Evolutionary conservation across 2,888 invertebrate species (phyloP).

Genomic region (Orchesella flavescens): DNA sequence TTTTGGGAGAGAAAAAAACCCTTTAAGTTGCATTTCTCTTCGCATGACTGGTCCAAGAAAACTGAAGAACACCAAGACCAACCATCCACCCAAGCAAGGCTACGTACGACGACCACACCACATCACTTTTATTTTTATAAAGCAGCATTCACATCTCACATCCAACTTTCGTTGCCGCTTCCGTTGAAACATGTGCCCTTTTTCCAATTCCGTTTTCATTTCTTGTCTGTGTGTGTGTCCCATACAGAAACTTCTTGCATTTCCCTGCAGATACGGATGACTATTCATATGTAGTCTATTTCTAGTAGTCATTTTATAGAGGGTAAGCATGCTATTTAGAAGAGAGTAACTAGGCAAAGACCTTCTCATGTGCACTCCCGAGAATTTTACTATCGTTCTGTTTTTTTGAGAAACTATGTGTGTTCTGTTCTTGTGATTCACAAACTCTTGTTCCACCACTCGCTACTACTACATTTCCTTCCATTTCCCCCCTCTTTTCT

Average conservation of each 20-base stretch:
- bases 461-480: constrained; percentile 53
- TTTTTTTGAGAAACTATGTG: constrained; percentile 21
- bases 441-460: constrained; percentile 17
- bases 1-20: not conserved
- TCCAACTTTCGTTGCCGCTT: not conserved
- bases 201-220: constrained; percentile 12
- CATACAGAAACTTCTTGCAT: constrained; percentile 3
- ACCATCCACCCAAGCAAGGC: too few relatives aligned
- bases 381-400: constrained; percentile 11
- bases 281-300: not conserved
- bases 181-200: constrained; percentile 16
- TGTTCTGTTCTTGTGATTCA: not conserved
- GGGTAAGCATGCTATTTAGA: too few relatives aligned
- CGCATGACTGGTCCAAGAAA: constrained; percentile 42
- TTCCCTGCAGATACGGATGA: not conserved
- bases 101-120: too few relatives aligned
- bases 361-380: constrained; percentile 5
- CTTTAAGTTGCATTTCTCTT: constrained; percentile 13
- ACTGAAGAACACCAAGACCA: too few relatives aligned
- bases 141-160: too few relatives aligned
- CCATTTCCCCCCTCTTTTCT: constrained; percentile 49
- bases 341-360: too few relatives aligned
- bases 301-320: not conserved
- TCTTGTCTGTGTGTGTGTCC: constrained; percentile 7
- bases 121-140: too few relatives aligned